Percentiles rank a stretch among this genome's conserved stretches.
Evolutionary conservation across 2,888 invertebrate genomes (phyloP).

Genomic region (Macaria liturata): DNA sequence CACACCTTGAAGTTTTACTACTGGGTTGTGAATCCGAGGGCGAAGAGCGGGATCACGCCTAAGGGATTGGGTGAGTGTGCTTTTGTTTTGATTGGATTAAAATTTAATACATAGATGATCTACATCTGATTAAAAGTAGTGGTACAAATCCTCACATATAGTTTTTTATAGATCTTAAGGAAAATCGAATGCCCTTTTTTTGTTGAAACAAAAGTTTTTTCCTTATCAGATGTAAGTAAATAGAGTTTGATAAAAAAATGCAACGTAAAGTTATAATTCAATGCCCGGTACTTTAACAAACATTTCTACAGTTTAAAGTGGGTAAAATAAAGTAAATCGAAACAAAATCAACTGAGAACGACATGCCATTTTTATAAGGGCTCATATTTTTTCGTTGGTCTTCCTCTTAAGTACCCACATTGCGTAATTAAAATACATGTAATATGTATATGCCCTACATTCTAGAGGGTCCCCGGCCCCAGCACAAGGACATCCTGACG

Average conservation of each 20-base stretch:
- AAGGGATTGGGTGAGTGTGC: constrained; percentile 93
- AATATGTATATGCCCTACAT: constrained; percentile 24
- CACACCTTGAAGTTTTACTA: constrained; percentile 99
- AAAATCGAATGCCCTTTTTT: not conserved
- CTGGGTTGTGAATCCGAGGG: constrained; percentile 98
- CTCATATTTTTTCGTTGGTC: no score
- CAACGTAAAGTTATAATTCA: no score
- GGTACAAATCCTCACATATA: not conserved
- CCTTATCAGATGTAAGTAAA: no score
- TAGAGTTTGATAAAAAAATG: no score
- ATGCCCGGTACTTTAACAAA: no score
- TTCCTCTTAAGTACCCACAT: no score
- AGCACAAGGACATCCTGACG: constrained; percentile 96
- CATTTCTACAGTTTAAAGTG: no score
- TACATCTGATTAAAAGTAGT: not conserved
- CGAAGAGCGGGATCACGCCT: constrained; percentile 97
- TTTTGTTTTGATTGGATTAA: no score
- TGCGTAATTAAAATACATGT: no score
- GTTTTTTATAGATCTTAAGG: not conserved
- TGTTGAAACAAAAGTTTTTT: not conserved
- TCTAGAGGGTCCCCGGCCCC: constrained; percentile 96
- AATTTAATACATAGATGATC: not conserved
- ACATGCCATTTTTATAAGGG: no score
- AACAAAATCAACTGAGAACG: no score
- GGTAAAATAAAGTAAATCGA: no score